Conservation (phyloP, 1,140 invertebrate species). For the Zaprionus camerounensis region DNA sequence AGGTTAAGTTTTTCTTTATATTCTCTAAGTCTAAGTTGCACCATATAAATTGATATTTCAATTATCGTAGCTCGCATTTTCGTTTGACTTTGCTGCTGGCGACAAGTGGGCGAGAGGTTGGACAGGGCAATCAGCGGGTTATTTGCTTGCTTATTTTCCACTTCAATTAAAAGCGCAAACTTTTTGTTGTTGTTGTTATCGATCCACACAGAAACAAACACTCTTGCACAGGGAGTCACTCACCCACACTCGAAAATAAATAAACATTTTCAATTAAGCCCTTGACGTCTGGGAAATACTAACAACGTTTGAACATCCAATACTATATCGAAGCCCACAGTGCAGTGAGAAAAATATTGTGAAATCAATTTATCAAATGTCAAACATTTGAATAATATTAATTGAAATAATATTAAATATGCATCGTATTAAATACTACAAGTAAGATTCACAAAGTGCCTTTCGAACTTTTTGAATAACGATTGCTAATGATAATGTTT, state of each 20-base stretch:
- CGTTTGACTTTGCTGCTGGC: not conserved
- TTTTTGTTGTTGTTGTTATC: constrained; percentile 17
- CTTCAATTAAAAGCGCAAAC: constrained; percentile 48
- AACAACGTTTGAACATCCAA: constrained; percentile 27
- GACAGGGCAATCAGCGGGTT: constrained; percentile 17
- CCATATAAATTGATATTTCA: constrained; percentile 26
- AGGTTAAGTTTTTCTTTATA: constrained; percentile 8
- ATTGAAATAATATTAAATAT: not conserved
- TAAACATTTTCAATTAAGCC: constrained; percentile 65
- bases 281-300: not conserved
- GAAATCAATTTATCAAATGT: not conserved
- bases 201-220: constrained; percentile 16
- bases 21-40: constrained; percentile 23
- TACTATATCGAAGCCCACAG: not conserved
- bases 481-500: no score
- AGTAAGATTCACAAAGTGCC: no score
- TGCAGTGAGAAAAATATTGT: not conserved
- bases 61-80: not conserved
- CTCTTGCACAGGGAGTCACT: not conserved
- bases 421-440: no score
- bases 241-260: constrained; percentile 29
- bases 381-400: not conserved
- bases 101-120: not conserved
- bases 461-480: not conserved
- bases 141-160: constrained; percentile 37